Evolutionary conservation across 2,888 invertebrate species (phyloP), one percentile per base, ranked within the genome.

Genomic region (Parasteatoda lunata): DNA sequence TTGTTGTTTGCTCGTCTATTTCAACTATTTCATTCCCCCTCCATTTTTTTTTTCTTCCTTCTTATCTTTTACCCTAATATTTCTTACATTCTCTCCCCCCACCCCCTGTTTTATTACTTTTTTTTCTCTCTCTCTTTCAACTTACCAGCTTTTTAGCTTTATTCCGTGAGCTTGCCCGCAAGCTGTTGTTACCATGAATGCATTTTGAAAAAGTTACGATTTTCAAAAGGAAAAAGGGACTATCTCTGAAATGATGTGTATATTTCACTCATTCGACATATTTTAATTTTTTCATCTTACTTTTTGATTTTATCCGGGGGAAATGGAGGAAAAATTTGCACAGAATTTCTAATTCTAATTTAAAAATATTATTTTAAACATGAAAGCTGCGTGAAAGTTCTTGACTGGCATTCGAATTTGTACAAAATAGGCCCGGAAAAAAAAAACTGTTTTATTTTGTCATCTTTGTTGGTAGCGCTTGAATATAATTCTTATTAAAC

Each of bases 1-100:
- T 79, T 86, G 80, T 85, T 85, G 85, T 80, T 86, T 86, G 85
- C 79, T 75, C 84, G 70, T 84, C 84, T 79, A 78, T 80, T 85
- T 77, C 65, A 84, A 52, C 65, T 76, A 48, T 84, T 73, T 48
- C 64, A 65, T 65, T 70, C 59, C 51, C n/a, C 48, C 52, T 13
- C n/a, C 49, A 48, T 7, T 30, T 48, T 64, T 30, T 15, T 15
- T 7, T 15, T 66, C 76, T 68, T 48, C 70, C 59, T 59, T 66
- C 77, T 83, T n/a, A 51, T 70, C 47, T 70, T 77, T 68, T 48
- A 51, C 52, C 9, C 71, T 81, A 51, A 65, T 80, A 72, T 73
- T 68, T 77, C 78, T 78, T 68, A 47, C 51, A n/a, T 49, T 59
- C 68, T 72, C 45, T 51, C 59, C n/a, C 54, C 15, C 13, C 59